Percentiles rank a stretch among this genome's conserved stretches.
Evolutionary conservation across 2,888 invertebrate genomes (phyloP).

Genomic region (Perizoma affinitatum): DNA sequence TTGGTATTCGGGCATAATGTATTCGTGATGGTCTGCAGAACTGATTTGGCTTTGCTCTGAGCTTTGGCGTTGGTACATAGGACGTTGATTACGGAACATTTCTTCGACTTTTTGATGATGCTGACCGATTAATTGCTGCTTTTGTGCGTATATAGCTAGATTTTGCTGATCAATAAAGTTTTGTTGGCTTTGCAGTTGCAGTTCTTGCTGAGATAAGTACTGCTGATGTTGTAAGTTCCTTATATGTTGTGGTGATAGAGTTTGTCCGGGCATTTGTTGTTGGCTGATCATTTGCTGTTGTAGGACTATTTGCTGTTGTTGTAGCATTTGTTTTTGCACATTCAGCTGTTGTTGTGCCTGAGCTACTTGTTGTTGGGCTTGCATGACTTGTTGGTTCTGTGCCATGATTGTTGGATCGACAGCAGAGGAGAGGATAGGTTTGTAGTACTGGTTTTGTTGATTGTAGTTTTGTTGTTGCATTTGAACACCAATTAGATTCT

Average conservation of each 20-base stretch:
- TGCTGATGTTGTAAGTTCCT: conserved; percentile 78
- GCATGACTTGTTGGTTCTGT: conserved; percentile 76
- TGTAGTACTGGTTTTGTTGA: conserved; percentile 65
- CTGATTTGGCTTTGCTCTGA: conserved; percentile 79
- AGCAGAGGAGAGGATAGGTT: conserved; percentile 58
- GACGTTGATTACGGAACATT: conserved; percentile 66
- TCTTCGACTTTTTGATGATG: conserved; percentile 80
- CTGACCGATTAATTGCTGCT: conserved; percentile 79
- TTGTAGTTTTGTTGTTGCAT: conserved; percentile 64
- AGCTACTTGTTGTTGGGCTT: conserved; percentile 74
- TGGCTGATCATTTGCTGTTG: conserved; percentile 78
- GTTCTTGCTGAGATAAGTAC: conserved; percentile 79
- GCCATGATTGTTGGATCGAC: conserved; percentile 69
- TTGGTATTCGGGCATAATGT: conserved; percentile 63
- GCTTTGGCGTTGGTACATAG: conserved; percentile 72
- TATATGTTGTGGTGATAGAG: conserved; percentile 73
- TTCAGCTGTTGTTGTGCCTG: conserved; percentile 78
- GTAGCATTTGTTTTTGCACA: conserved; percentile 77
- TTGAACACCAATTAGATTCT: conserved; percentile 61
- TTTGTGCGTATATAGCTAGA: conserved; percentile 77
- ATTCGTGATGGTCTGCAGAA: conserved; percentile 65
- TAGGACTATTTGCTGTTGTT: conserved; percentile 76
- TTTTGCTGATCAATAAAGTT: conserved; percentile 84
- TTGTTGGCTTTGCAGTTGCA: conserved; percentile 80
- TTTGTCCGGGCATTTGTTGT: conserved; percentile 76